Conservation (phyloP, 1,140 invertebrate species). For the Panagrolaimus sp. region DNA sequence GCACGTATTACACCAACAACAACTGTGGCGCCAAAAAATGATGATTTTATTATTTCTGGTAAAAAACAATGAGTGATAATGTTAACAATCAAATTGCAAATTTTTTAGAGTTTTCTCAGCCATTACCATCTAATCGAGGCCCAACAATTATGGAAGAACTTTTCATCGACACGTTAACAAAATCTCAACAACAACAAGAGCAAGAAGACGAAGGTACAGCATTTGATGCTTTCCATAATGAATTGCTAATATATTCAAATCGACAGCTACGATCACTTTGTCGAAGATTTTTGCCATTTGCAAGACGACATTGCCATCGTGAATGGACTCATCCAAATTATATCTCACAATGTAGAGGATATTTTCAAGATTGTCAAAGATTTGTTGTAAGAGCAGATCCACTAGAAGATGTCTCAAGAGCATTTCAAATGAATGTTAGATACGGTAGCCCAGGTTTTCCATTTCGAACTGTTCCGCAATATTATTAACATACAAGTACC, state of each 20-base stretch:
- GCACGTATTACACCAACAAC: too few species aligned
- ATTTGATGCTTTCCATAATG: not conserved
- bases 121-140: not conserved
- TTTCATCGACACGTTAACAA: not conserved
- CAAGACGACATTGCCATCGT: not conserved
- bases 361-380: slow-evolving; percentile 2
- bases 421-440: not conserved
- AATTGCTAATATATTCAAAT: not conserved
- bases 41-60: too few species aligned
- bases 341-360: slow-evolving; percentile 1
- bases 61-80: too few species aligned
- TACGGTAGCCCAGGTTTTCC: not conserved
- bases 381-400: not conserved
- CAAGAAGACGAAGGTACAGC: not conserved
- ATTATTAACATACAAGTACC: too few species aligned
- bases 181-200: too few species aligned
- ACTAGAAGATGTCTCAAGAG: not conserved
- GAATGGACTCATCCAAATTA: slow-evolving; percentile 2
- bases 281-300: not conserved
- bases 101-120: not conserved
- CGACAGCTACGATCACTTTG: not conserved
- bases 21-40: too few species aligned
- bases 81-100: too few species aligned
- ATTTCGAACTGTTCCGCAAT: too few species aligned
- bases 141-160: slow-evolving; percentile 10